Base-by-base conservation (phyloP, 1,140 invertebrate species). In the Bombus polaris region DNA sequence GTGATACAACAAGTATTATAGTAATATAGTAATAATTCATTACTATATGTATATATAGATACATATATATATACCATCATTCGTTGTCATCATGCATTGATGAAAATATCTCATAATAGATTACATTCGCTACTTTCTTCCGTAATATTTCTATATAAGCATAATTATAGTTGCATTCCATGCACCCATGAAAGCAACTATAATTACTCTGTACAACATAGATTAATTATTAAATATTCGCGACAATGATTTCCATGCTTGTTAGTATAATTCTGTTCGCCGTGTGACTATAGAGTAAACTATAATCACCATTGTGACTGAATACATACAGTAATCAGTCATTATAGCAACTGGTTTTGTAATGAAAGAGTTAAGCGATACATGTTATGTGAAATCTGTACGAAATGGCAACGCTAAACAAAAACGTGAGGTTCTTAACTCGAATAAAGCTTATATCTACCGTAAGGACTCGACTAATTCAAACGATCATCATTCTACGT, bases 381-480 rank as follows among this genome's bases (percentile, higher is more conserved):
- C 28, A 15, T 42, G 28, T 57, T 25, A 13, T 1, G 8, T n/a
- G 35, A 62, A 62, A 76, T 3, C 28, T 4, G 39, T 28, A 42
- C 0, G 10, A 42, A 42, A 71, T n/a, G 47, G 42, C 71, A 32
- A 44, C 8, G 13, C 10, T 18, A 62, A 73, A 73, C 71, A 10
- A 10, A 73, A 73, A 73, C 39, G 42, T 44, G 71, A 73, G 71
- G n/a, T 73, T 5, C 35, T 79, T 65, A 42, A 65, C 13, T 65
- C 22, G 37, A 44, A 37, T 2, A 39, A 35, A 53, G 28, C 57
- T 76, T n/a, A 53, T 72, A 18, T 62, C 18, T 72, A 47, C 28
- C n/a, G 32, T 13, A 10, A 80, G 77, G 77, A 85, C 68, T 85
- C 57, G 83, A 65, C 66, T 85, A 85, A 81, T 81, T 85, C 77